Evolutionary conservation across 2,888 invertebrate genomes (phyloP), one percentile per base, ranked within the genome.

Genomic region (Ophion ventricosus): DNA sequence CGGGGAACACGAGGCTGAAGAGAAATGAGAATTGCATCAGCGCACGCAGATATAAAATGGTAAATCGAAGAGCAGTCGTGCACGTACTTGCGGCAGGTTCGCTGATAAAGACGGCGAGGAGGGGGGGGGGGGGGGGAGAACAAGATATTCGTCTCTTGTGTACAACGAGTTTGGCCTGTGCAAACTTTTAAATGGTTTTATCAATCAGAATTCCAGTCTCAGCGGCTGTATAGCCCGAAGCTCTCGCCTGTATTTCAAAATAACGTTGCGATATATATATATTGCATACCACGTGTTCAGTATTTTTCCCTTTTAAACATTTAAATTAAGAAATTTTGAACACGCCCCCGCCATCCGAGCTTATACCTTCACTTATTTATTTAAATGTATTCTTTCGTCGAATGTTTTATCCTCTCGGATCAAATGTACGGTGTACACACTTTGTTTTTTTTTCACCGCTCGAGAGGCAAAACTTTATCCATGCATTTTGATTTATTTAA

Each of bases 151-250:
- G 49, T 80, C 67, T 75, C 67, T 61, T 69, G 56, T 54, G 20
- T 26, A 64, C 54, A 8, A 8, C 40, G 26, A 26, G 61, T 5
- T 66, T 11, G 64, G 25, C 25, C 49, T 56, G 57, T 70, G 56
- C 64, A 82, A 81, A 86, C 77, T 86, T 86, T 85, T 85, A 83
- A 86, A 86, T 80, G 83, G 82, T 85, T 85, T 86, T 82, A 74
- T 83, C 85, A 85, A 86, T 82, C 85, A 74, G 57, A 35, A 77
- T 85, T 82, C 72, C 75, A 67, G 56, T 59, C 69, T 25, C 56
- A 29, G 54, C 29, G 67, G 74, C 64, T 79, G 66, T 73, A 57
- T 59, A n/a, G 76, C 54, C 43, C 56, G 56, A 29, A 77, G 40
- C 69, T 73, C 54, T 80, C 35, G n/a, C 40, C 40, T 56, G 63